Evolutionary conservation across 2,113 vertebrate genomes (phyloP).

Genomic region (Aegotheles bennettii): DNA sequence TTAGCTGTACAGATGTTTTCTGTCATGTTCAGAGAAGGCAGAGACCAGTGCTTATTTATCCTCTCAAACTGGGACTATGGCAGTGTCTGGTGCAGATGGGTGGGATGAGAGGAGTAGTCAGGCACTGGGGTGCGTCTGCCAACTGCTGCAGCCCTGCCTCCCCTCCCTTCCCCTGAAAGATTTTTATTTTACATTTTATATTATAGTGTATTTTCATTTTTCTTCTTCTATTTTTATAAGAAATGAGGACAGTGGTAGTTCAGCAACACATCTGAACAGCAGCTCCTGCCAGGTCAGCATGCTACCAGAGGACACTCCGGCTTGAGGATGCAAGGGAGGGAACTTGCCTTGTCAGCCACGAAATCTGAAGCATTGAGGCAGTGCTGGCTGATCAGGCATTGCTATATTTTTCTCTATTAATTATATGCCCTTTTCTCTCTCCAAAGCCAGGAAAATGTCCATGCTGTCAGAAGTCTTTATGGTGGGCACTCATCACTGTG

Average conservation of each 20-base stretch:
- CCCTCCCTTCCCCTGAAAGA: not conserved
- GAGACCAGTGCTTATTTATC: not conserved
- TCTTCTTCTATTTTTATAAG: not conserved
- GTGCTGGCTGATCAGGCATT: not conserved
- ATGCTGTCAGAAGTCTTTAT: not conserved
- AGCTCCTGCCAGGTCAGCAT: not conserved
- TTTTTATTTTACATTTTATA: not conserved
- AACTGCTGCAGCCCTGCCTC: not conserved
- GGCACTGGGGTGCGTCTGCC: not conserved
- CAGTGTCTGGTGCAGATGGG: not conserved
- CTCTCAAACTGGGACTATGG: not conserved
- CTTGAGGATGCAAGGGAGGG: not conserved
- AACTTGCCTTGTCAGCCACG: not conserved
- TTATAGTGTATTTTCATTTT: not conserved
- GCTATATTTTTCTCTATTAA: not conserved
- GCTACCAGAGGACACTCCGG: not conserved
- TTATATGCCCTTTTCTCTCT: not conserved
- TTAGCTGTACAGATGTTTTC: not conserved
- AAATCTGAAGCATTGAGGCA: not conserved
- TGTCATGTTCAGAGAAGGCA: not conserved
- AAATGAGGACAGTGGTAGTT: not conserved
- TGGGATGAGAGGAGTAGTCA: not conserved
- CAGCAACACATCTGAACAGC: not conserved
- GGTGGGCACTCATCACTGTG: not conserved
- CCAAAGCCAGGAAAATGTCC: conserved; percentile 7